phyloP scores from a whole-genome alignment of 2,888 invertebrate genomes.

The Lasioglossum morio region DNA sequence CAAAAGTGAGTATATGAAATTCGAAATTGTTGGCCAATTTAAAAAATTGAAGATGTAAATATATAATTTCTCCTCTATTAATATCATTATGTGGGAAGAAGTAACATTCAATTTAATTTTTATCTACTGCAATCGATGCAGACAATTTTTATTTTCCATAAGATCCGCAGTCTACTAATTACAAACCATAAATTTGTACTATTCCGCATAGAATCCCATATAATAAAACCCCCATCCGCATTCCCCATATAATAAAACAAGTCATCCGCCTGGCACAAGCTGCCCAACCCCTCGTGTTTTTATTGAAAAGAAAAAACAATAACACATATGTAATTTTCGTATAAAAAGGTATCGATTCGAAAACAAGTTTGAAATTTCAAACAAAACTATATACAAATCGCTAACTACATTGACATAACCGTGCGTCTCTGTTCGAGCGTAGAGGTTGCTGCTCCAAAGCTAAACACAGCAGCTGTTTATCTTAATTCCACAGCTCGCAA shows the following conservation, averaged over 20 bases:
- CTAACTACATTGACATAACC: neutral
- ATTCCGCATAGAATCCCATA: neutral
- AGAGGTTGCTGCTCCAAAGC: neutral
- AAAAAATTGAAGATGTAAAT: no score
- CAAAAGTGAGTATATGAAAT: no score
- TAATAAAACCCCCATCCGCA: neutral
- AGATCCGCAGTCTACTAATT: neutral
- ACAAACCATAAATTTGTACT: neutral
- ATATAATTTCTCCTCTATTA: no score
- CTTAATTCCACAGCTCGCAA: neutral
- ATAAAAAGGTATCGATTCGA: neutral
- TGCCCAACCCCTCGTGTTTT: neutral
- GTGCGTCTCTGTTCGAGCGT: neutral
- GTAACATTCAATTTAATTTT: no score
- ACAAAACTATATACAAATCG: neutral
- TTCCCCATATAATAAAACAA: neutral
- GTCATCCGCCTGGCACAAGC: neutral
- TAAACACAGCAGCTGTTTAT: slow-evolving; percentile 9
- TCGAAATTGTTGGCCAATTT: no score
- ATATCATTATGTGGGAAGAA: no score
- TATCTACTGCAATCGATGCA: no score
- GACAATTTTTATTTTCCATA: neutral
- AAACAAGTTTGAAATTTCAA: neutral
- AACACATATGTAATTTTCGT: neutral
- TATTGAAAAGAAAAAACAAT: neutral